Conservation (phyloP, 2,113 vertebrate species). For the Perca fluviatilis region DNA sequence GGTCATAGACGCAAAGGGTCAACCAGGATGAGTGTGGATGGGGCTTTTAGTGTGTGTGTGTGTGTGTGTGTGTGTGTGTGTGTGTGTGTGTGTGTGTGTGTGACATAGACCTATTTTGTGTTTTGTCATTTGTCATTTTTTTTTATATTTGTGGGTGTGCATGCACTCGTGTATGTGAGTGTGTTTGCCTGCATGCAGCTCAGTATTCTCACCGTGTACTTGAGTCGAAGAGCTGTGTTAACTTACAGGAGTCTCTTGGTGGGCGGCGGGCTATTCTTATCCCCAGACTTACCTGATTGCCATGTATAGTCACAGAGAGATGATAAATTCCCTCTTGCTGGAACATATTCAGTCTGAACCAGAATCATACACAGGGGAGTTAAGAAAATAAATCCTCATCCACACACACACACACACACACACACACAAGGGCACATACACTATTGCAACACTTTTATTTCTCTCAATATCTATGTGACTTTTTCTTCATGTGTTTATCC, state of each 20-base stretch:
- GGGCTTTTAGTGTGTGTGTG: neutral
- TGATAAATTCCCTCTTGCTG: slow-evolving; percentile 41
- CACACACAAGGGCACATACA: neutral
- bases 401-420: neutral
- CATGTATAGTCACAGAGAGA: slow-evolving; percentile 69
- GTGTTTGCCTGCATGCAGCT: slow-evolving; percentile 1
- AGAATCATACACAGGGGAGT: slow-evolving; percentile 32
- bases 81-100: slow-evolving; percentile 1
- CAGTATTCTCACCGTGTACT: slow-evolving; percentile 9
- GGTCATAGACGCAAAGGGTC: slow-evolving; percentile 66
- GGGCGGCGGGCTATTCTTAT: slow-evolving; percentile 46
- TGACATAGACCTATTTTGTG: neutral
- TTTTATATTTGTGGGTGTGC: neutral
- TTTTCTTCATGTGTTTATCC: slow-evolving; percentile 35
- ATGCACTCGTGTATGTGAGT: neutral
- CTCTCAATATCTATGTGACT: neutral
- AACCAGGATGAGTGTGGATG: slow-evolving; percentile 42
- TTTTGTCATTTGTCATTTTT: slow-evolving; percentile 1
- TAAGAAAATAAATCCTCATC: neutral
- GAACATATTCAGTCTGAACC: slow-evolving; percentile 43
- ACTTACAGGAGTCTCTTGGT: slow-evolving; percentile 30
- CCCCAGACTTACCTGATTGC: slow-evolving; percentile 70
- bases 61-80: slow-evolving; percentile 13
- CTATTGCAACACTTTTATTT: slow-evolving; percentile 11
- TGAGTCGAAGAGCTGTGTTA: slow-evolving; percentile 17